Evolutionary conservation across 2,113 vertebrate species (phyloP).

Genomic region (Pipa parva): DNA sequence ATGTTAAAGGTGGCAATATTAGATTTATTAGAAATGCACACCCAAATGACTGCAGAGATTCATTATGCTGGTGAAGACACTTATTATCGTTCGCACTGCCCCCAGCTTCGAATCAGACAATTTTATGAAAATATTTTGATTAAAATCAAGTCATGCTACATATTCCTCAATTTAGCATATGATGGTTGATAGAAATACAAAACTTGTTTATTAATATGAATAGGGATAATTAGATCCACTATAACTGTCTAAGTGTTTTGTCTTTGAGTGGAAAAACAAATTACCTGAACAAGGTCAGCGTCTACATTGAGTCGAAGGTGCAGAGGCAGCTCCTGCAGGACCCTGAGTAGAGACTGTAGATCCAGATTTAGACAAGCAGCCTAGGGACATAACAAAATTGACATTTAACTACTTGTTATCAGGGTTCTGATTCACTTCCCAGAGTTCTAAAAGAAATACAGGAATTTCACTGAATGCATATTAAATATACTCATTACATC

Average conservation of each 20-base stretch:
- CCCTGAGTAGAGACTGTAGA: conserved; percentile 68
- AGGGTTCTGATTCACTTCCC: background rate
- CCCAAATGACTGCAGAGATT: too few relatives aligned
- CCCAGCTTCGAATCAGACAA: conserved; percentile 6
- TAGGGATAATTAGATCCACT: background rate
- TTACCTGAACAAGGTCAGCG: conserved; percentile 80
- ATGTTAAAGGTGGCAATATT: too few relatives aligned
- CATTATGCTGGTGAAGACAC: background rate
- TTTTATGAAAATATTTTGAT: conserved; percentile 31
- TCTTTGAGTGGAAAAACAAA: background rate
- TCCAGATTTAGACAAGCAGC: conserved; percentile 71
- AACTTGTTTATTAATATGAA: conserved; percentile 18
- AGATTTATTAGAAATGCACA: too few relatives aligned
- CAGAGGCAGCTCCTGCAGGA: conserved; percentile 78
- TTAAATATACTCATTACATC: too few relatives aligned
- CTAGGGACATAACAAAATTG: conserved; percentile 45
- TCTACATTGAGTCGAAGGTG: conserved; percentile 77
- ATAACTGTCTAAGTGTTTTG: conserved; percentile 7
- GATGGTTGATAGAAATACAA: background rate
- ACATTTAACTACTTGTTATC: background rate
- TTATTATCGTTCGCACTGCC: conserved; percentile 3
- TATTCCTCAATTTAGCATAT: conserved; percentile 26
- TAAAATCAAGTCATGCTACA: conserved; percentile 20
- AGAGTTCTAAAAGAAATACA: too few relatives aligned
- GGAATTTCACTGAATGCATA: too few relatives aligned